Percentiles rank a stretch among this genome's conserved stretches.
Evolutionary conservation across 2,113 vertebrate species (phyloP).

Genomic region (Siniperca knerii): DNA sequence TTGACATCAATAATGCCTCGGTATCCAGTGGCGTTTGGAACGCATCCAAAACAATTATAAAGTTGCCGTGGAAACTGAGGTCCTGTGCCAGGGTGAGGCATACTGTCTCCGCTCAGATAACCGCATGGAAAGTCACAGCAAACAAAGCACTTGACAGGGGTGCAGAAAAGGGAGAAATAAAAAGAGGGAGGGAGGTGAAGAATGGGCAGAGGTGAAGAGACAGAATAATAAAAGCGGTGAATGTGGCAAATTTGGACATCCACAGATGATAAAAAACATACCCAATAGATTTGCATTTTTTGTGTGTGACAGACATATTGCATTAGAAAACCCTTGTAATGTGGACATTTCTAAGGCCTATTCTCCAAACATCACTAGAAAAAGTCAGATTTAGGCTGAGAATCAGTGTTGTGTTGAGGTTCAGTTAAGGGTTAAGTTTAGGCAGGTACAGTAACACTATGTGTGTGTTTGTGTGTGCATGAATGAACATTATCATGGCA

Average conservation of each 20-base stretch:
- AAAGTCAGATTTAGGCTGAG: slow-evolving; percentile 18
- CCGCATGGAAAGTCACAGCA: slow-evolving; percentile 88
- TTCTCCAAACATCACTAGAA: slow-evolving; percentile 3
- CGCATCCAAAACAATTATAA: slow-evolving; percentile 97
- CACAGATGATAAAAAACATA: slow-evolving; percentile 32
- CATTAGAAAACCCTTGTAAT: slow-evolving; percentile 2
- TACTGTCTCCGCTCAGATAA: slow-evolving; percentile 88
- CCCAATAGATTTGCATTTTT: slow-evolving; percentile 37
- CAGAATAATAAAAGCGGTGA: slow-evolving; percentile 70
- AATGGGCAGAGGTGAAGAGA: slow-evolving; percentile 76
- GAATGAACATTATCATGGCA: slow-evolving; percentile 50
- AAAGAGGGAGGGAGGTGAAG: slow-evolving; percentile 74
- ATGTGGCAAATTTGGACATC: slow-evolving; percentile 52
- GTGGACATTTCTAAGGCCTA: not conserved
- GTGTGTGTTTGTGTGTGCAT: slow-evolving; percentile 28
- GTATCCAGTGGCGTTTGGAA: slow-evolving; percentile 92
- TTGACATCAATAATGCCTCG: slow-evolving; percentile 92
- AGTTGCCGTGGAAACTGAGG: slow-evolving; percentile 95
- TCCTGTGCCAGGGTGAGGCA: slow-evolving; percentile 91
- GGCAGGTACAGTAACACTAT: slow-evolving; percentile 25
- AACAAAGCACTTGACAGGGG: slow-evolving; percentile 85
- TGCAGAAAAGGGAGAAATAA: slow-evolving; percentile 77
- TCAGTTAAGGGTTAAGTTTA: slow-evolving; percentile 47
- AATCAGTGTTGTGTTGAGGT: not conserved
- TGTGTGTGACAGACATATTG: not conserved